Base-by-base conservation (phyloP, 2,113 vertebrate genomes). In the Mystacornis crossleyi region DNA sequence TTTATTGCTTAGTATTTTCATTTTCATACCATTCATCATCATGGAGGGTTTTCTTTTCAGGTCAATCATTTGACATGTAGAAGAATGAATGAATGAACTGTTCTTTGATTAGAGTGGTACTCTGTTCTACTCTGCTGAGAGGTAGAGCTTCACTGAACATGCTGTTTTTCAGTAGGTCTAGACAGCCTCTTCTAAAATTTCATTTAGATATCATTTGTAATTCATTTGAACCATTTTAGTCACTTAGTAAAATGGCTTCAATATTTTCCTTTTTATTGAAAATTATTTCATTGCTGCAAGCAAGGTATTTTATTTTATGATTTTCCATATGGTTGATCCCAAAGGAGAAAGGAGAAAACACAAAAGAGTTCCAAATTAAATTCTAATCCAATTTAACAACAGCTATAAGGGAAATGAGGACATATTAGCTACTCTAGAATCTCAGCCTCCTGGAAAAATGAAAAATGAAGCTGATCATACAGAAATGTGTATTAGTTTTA, bases 101-200 rank as follows among this genome's bases (percentile, higher is more conserved):
- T 33, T 70, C 55, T 50, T 62, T 77, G 55, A 50, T 83, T 50
- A 62, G 42, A 70, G 64, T 55, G 42, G 26, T 62, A 70, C 34
- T 62, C 61, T 47, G 70, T 54, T 82, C 25, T 67, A 18, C 53
- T 74, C 40, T 48, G 42, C 71, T 36, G 25, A 48, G 47, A 82
- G 13, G 25, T 21, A 73, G n/a, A 81, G 36, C 31, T 51, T 81
- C 51, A 47, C 17, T 65, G 48, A 48, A 34, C 0, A 0, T 8
- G 3, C 20, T 47, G 38, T 94, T 82, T 86, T 78, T 47, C 19
- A 16, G 53, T 33, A 62, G 40, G 57, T 61, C 65, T 81, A 96
- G 86, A 94, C 71, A 81, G 31, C 33, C n/a, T 78, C 36, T 79
- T 94, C 71, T 83, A 50, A 91, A 91, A 90, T 95, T 96, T 92